Evolutionary conservation across 2,888 invertebrate species (phyloP).

Genomic region (Ommatoiulus sabulosus): DNA sequence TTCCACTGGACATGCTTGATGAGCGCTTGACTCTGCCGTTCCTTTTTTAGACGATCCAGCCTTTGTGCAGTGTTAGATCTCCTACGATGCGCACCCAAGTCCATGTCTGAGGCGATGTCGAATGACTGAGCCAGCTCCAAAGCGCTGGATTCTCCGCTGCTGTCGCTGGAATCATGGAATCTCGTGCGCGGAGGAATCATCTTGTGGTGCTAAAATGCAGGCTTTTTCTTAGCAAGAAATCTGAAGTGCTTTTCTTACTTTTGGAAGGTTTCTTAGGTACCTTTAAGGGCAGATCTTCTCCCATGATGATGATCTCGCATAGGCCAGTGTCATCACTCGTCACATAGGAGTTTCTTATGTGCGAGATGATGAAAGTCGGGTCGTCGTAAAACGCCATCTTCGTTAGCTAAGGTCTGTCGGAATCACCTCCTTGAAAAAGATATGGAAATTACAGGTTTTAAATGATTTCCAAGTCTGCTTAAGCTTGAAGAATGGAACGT

Average conservation of each 20-base stretch:
- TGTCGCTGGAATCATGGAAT: constrained; percentile 57
- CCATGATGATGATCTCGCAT: constrained; percentile 91
- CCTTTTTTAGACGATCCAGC: constrained; percentile 88
- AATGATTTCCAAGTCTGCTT: too few relatives aligned
- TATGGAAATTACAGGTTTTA: neutral
- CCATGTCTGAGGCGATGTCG: constrained; percentile 79
- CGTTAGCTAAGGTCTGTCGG: neutral
- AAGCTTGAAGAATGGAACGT: too few relatives aligned
- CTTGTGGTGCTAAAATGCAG: neutral
- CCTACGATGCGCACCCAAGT: constrained; percentile 73
- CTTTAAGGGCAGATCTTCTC: constrained; percentile 78
- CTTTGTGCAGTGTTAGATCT: constrained; percentile 90
- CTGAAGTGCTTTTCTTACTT: too few relatives aligned
- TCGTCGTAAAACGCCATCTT: constrained; percentile 94
- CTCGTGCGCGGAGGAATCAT: neutral
- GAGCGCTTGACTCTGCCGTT: constrained; percentile 74
- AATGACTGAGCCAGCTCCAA: constrained; percentile 76
- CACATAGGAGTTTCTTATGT: constrained; percentile 94
- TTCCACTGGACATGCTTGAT: constrained; percentile 65
- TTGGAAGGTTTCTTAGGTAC: constrained; percentile 64
- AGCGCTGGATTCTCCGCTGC: constrained; percentile 65
- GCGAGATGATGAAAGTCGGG: constrained; percentile 90
- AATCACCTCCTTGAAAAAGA: neutral
- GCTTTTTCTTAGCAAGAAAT: too few relatives aligned
- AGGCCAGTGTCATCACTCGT: constrained; percentile 94